Percentiles rank a stretch among this genome's conserved stretches.
These are phyloP conservation scores for Arothron firmamentum DNA, from an alignment of 2,113 vertebrate species.

Conservation along the genomic window DNA sequence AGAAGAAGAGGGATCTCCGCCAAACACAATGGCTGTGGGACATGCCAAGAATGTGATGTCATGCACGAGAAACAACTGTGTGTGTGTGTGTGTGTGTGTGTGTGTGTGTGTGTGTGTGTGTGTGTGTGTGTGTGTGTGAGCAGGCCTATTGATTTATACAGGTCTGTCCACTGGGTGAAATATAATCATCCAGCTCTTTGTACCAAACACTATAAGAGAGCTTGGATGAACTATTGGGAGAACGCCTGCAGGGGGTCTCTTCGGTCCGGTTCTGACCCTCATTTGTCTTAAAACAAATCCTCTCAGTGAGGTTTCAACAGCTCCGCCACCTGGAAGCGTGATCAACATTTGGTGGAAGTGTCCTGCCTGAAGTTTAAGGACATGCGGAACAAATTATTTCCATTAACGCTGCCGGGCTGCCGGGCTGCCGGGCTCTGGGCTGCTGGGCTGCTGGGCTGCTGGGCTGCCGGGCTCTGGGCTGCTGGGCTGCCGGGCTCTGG, in stretches of 20 bases:
- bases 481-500: background rate
- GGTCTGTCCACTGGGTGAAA: background rate
- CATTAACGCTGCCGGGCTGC: background rate
- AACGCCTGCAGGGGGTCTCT: conserved; percentile 2
- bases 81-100: conserved; percentile 4
- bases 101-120: background rate
- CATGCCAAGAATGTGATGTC: conserved; percentile 41
- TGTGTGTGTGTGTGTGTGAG: background rate
- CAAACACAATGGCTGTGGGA: conserved; percentile 34
- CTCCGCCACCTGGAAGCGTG: no score
- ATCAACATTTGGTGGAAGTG: background rate
- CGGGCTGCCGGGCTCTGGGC: background rate
- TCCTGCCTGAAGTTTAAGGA: no score
- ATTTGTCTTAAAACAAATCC: conserved; percentile 19
- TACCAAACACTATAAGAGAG: conserved; percentile 1
- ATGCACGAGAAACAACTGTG: conserved; percentile 40
- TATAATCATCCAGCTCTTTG: background rate
- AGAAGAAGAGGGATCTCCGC: conserved; percentile 39
- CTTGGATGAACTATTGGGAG: conserved; percentile 17
- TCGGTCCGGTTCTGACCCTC: conserved; percentile 3
- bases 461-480: background rate
- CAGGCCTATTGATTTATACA: background rate
- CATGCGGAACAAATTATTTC: no score
- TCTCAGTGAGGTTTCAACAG: background rate
- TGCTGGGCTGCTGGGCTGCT: no score